Evolutionary conservation across 2,797 vertebrate species (phyloP), one percentile per base, ranked within the genome.

Genomic region (Steatocranus sp.): DNA sequence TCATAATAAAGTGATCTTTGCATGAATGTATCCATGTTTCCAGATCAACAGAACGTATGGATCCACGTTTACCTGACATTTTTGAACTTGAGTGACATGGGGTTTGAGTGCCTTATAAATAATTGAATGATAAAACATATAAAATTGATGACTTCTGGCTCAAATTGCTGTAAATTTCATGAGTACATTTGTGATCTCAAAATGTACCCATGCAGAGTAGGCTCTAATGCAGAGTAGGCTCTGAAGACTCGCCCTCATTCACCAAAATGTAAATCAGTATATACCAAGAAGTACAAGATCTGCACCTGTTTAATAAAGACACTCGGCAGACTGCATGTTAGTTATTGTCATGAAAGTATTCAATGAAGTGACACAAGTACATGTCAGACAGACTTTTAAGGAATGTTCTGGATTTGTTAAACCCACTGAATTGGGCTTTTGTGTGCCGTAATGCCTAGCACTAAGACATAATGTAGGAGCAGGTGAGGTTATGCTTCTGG

Each of bases 301-400:
- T n/a, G 14, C 18, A 6, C 1, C 14, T 15, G 17, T 63, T 75
- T 78, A 51, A 74, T 53, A 48, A 77, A 82, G 17, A 41, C 20
- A 2, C 58, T 75, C 6, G 10, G 20, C 14, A 25, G n/a, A 17
- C 68, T 73, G 49, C 11, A 6, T 50, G 56, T 76, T 46, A 56
- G 54, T 25, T 75, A 61, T 61, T 63, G 74, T 78, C 76, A 76
- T 87, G 25, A 85, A 81, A 84, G 36, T 58, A 43, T 34, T 82
- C 83, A 76, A 82, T 54, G 74, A 34, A 86, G 43, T 23, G 11
- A 38, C 66, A 82, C 20, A 32, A 83, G 25, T 20, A 41, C 32
- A 34, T 63, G 76, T 84, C 74, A 79, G 50, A 87, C 20, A 80
- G 25, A 77, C 76, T 86, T 85, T 88, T 73, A 81, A 76, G 48